Conservation (phyloP, 2,113 vertebrate genomes). For the Gavia stellata region DNA sequence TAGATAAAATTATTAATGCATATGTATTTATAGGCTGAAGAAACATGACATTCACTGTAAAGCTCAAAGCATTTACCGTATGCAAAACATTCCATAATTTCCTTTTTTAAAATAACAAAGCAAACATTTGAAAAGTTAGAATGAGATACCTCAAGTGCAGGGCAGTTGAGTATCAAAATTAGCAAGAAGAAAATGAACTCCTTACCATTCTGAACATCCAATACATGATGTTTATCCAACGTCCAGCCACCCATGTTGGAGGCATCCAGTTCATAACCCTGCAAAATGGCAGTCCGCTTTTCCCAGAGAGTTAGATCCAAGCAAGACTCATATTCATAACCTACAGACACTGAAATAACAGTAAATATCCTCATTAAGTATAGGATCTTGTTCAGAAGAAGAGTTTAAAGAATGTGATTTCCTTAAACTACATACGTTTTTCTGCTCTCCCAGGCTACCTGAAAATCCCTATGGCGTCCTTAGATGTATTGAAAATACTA, state of each 20-base stretch:
- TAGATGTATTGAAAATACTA: background rate
- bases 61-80: background rate
- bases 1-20: background rate
- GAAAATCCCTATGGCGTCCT: background rate
- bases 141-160: background rate
- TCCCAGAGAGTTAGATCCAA: constrained; percentile 95
- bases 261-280: constrained; percentile 93
- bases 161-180: background rate
- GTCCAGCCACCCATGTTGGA: constrained; percentile 97
- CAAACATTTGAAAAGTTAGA: background rate
- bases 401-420: background rate
- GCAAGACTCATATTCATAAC: constrained; percentile 96
- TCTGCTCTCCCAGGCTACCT: background rate
- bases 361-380: background rate
- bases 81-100: background rate
- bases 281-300: constrained; percentile 88
- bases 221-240: constrained; percentile 89
- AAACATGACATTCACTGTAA: background rate
- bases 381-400: background rate
- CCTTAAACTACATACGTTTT: background rate
- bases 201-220: constrained; percentile 95
- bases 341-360: constrained; percentile 88
- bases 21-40: background rate
- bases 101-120: background rate
- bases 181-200: background rate